Evolutionary conservation across 2,888 invertebrate species (phyloP).

Genomic region (Homarus gammarus): DNA sequence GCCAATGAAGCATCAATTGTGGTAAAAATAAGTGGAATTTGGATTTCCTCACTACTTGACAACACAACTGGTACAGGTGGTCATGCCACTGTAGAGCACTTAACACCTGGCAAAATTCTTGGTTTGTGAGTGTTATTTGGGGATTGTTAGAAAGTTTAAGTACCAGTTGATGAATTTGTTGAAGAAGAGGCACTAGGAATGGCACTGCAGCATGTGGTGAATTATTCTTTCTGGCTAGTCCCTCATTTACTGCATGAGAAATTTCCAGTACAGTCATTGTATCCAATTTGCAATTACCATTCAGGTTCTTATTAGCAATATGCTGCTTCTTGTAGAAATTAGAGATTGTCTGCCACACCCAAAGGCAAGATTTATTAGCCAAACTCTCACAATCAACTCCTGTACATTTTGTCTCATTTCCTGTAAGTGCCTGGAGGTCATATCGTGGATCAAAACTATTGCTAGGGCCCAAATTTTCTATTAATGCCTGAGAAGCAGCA

Average conservation of each 20-base stretch:
- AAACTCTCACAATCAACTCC: slow-evolving; percentile 45
- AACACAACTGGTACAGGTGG: slow-evolving; percentile 60
- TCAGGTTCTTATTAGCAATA: slow-evolving; percentile 1
- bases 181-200: slow-evolving; percentile 49
- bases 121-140: slow-evolving; percentile 55
- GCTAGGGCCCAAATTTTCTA: neutral
- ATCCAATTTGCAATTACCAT: slow-evolving; percentile 31
- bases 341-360: slow-evolving; percentile 57
- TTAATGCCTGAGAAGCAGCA: slow-evolving; percentile 37
- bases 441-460: slow-evolving; percentile 59
- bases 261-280: slow-evolving; percentile 67
- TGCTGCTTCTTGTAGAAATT: slow-evolving; percentile 22
- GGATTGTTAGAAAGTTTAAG: slow-evolving; percentile 35
- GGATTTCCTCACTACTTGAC: slow-evolving; percentile 39
- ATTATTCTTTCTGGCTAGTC: slow-evolving; percentile 37
- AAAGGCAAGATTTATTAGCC: slow-evolving; percentile 61
- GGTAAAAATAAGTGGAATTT: slow-evolving; percentile 71
- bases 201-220: slow-evolving; percentile 51
- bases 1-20: slow-evolving; percentile 74
- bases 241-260: slow-evolving; percentile 59
- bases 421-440: slow-evolving; percentile 7
- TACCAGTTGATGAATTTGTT: slow-evolving; percentile 28
- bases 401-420: neutral
- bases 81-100: slow-evolving; percentile 69
- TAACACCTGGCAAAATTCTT: slow-evolving; percentile 65